A percentile compares a stretch with the other conserved stretches of the same genome.
phyloP scores from a whole-genome alignment of 2,113 vertebrate species.

The Anolis sagrei region DNA sequence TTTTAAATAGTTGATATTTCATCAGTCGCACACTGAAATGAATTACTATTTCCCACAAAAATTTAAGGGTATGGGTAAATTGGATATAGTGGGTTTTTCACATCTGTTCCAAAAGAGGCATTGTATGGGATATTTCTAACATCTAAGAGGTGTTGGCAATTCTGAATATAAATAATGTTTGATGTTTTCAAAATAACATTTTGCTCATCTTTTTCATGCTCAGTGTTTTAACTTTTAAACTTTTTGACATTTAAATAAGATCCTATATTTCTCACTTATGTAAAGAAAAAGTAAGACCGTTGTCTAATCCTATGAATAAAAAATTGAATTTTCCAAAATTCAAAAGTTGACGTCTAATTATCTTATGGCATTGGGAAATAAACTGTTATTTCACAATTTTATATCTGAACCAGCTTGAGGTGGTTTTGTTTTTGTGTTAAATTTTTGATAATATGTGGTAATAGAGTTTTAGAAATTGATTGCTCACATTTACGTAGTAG shows the following conservation, averaged over 20 bases:
- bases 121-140: background rate
- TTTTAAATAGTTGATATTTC: background rate
- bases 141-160: background rate
- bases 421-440: background rate
- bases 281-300: background rate
- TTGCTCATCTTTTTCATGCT: background rate
- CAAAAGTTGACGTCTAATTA: background rate
- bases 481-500: background rate
- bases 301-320: background rate
- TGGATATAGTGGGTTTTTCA: background rate
- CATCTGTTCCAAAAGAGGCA: background rate
- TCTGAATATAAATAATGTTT: background rate
- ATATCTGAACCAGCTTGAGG: background rate
- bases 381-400: slow-evolving; percentile 1
- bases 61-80: background rate
- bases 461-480: slow-evolving; percentile 23
- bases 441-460: background rate
- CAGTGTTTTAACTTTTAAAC: background rate
- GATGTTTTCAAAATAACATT: background rate
- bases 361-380: too few species aligned
- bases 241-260: background rate
- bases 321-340: background rate
- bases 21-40: background rate
- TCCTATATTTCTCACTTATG: background rate
- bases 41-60: background rate